These are phyloP conservation scores for Eupeodes luniger DNA, from an alignment of 2,888 invertebrate species.

Conservation along the genomic window DNA sequence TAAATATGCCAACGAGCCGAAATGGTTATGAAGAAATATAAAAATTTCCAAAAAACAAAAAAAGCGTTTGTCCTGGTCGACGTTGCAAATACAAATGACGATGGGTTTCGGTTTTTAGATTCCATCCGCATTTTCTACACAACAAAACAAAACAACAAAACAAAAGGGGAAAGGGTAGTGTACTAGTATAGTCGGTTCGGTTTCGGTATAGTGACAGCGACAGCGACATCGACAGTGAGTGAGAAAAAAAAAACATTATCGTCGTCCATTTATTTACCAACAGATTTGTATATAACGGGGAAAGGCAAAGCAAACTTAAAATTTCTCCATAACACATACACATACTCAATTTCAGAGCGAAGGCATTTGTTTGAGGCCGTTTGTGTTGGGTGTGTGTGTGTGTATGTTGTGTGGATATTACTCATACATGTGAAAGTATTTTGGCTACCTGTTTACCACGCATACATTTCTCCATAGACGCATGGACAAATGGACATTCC, in stretches of 20 bases:
- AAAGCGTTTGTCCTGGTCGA: slow-evolving; percentile 82
- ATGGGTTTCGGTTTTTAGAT: slow-evolving; percentile 70
- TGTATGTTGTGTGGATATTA: not conserved
- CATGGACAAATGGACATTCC: slow-evolving; percentile 56
- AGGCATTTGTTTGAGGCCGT: too few relatives aligned
- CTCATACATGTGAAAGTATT: not conserved
- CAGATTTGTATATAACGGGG: not conserved
- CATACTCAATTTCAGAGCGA: not conserved
- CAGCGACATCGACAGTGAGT: not conserved
- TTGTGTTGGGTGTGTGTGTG: not conserved
- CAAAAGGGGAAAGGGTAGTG: slow-evolving; percentile 37
- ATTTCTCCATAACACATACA: slow-evolving; percentile 63
- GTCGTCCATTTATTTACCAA: slow-evolving; percentile 29
- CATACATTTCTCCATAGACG: slow-evolving; percentile 12
- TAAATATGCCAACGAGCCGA: slow-evolving; percentile 74
- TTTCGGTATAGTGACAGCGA: too few relatives aligned
- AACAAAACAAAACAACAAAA: slow-evolving; percentile 61
- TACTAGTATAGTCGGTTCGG: not conserved
- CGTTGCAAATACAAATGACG: slow-evolving; percentile 83
- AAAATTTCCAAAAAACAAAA: slow-evolving; percentile 83
- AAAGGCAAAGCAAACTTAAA: slow-evolving; percentile 27
- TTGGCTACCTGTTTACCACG: slow-evolving; percentile 52
- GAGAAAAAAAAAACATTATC: slow-evolving; percentile 4
- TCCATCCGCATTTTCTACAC: slow-evolving; percentile 55
- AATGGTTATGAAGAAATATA: slow-evolving; percentile 79